phyloP scores from a whole-genome alignment of 1,140 invertebrate species.

The Rhysida immarginata region DNA sequence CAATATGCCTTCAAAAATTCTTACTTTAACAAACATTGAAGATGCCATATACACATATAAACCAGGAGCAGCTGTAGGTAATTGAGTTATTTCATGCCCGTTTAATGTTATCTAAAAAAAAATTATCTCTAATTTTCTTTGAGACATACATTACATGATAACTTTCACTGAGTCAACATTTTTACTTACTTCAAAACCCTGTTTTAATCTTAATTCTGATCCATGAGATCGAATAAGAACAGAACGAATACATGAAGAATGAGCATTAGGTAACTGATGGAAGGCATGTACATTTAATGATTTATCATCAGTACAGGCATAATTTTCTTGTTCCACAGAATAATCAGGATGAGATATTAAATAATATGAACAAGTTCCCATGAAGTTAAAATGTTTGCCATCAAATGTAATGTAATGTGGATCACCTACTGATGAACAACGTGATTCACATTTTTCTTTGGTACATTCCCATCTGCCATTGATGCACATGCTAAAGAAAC shows the following conservation, averaged over 20 bases:
- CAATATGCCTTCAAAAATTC: too few species aligned
- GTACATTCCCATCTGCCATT: conserved; percentile 72
- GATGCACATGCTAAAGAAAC: too few species aligned
- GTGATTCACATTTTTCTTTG: conserved; percentile 47
- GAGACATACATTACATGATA: too few species aligned
- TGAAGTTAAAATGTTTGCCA: conserved; percentile 66
- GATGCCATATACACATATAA: conserved; percentile 52
- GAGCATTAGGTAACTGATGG: not conserved
- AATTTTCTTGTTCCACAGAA: conserved; percentile 63
- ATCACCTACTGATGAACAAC: conserved; percentile 67
- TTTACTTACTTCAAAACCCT: conserved; percentile 42
- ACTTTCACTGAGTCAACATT: not conserved
- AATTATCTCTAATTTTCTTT: too few species aligned
- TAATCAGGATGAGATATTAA: conserved; percentile 49
- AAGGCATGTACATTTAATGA: not conserved
- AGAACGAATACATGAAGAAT: conserved; percentile 66
- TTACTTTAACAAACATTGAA: conserved; percentile 34
- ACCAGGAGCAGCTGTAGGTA: conserved; percentile 43
- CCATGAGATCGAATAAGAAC: conserved; percentile 41
- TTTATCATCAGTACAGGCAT: conserved; percentile 49
- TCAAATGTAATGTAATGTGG: conserved; percentile 85
- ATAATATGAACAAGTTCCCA: conserved; percentile 75
- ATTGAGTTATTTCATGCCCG: conserved; percentile 44
- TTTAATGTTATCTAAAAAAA: conserved; percentile 33
- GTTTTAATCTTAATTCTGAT: conserved; percentile 48